Percentiles rank a stretch among this genome's conserved stretches.
These are phyloP conservation scores for Butorides virescens DNA, from an alignment of 2,113 vertebrate genomes.

Conservation along the genomic window DNA sequence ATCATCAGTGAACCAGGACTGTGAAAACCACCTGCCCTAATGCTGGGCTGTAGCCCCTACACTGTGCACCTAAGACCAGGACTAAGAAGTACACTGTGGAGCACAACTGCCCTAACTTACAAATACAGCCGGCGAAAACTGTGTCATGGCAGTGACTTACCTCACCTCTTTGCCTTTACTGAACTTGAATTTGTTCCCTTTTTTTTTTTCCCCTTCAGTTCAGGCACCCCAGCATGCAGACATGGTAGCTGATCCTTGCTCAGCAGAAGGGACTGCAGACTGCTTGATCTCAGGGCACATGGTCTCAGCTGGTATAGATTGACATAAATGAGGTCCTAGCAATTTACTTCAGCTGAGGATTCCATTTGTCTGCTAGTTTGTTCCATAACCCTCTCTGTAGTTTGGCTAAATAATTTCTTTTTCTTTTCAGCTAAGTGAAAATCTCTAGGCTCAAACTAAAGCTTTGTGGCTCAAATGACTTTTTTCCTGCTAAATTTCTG, in stretches of 20 bases:
- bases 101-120: background rate
- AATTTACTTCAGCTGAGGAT: background rate
- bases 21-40: background rate
- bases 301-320: background rate
- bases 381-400: background rate
- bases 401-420: background rate
- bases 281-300: fast-evolving
- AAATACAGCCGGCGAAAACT: background rate
- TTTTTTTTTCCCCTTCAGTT: background rate
- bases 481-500: background rate
- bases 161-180: background rate
- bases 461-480: background rate
- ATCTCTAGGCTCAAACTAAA: background rate
- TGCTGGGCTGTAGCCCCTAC: background rate
- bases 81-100: background rate
- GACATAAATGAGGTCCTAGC: background rate
- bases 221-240: fast-evolving
- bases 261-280: background rate
- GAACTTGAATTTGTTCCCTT: background rate
- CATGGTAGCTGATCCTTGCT: background rate
- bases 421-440: background rate
- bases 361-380: background rate
- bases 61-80: background rate
- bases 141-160: fast-evolving
- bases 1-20: background rate